Conservation (phyloP, 2,797 vertebrate species). For the Platalea minor region DNA sequence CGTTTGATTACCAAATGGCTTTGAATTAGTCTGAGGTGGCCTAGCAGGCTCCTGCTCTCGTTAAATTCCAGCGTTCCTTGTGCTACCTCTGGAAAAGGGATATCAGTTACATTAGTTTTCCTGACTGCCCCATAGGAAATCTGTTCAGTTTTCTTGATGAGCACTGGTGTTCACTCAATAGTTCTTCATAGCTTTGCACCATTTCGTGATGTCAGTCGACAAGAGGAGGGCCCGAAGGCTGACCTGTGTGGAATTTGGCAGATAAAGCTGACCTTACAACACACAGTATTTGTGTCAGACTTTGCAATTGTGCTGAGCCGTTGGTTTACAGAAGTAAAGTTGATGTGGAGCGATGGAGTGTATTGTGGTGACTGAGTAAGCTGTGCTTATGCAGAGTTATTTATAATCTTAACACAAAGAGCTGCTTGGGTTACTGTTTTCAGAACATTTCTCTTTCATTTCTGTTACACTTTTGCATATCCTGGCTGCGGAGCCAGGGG, state of each 20-base stretch:
- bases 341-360: background rate
- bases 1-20: background rate
- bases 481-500: background rate
- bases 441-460: background rate
- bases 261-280: background rate
- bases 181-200: background rate
- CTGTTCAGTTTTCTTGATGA: background rate
- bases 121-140: background rate
- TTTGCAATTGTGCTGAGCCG: constrained; percentile 18
- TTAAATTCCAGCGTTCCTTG: background rate
- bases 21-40: background rate
- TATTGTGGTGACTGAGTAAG: background rate
- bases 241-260: constrained; percentile 13
- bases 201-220: background rate
- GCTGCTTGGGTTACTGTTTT: background rate
- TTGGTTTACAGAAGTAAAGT: background rate
- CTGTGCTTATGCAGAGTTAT: background rate
- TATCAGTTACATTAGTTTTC: background rate
- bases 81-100: background rate
- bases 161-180: background rate
- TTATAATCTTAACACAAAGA: background rate
- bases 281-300: background rate
- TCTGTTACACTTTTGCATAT: background rate
- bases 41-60: background rate
- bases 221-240: background rate